Evolutionary conservation across 2,113 vertebrate genomes (phyloP).

Genomic region (Atlantisia rogersi): DNA sequence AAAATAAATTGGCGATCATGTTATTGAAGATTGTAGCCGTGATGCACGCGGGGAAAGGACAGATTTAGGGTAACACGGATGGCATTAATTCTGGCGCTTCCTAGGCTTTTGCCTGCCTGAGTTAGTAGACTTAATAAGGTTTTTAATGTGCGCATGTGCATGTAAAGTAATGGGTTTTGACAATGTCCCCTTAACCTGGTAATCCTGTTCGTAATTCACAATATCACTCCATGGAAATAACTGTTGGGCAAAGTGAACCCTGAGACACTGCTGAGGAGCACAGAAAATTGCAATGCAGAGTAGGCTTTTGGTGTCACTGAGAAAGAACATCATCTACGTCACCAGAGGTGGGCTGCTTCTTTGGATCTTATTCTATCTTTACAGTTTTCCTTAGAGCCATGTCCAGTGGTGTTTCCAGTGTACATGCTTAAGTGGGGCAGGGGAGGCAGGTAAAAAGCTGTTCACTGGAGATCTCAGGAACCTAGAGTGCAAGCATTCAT

Average conservation of each 20-base stretch:
- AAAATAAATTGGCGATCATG: background rate
- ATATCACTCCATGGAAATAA: background rate
- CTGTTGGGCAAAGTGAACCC: background rate
- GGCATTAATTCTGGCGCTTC: conserved; percentile 1
- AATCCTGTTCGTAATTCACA: background rate
- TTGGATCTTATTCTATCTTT: background rate
- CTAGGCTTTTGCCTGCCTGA: background rate
- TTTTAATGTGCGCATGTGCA: background rate
- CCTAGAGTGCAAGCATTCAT: background rate
- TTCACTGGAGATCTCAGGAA: background rate
- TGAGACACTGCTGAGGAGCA: background rate
- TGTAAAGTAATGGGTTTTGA: background rate
- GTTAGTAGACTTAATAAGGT: background rate
- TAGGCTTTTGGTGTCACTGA: background rate
- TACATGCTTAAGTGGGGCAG: background rate
- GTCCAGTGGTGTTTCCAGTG: background rate
- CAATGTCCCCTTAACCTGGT: background rate
- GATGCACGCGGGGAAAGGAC: background rate
- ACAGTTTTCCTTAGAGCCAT: background rate
- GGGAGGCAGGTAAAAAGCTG: background rate
- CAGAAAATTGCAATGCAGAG: background rate
- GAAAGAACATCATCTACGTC: background rate
- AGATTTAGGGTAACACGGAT: background rate
- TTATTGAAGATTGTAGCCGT: background rate
- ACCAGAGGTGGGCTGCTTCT: background rate